Evolutionary conservation across 1,140 invertebrate species (phyloP).

Genomic region (Microplitis mediator): DNA sequence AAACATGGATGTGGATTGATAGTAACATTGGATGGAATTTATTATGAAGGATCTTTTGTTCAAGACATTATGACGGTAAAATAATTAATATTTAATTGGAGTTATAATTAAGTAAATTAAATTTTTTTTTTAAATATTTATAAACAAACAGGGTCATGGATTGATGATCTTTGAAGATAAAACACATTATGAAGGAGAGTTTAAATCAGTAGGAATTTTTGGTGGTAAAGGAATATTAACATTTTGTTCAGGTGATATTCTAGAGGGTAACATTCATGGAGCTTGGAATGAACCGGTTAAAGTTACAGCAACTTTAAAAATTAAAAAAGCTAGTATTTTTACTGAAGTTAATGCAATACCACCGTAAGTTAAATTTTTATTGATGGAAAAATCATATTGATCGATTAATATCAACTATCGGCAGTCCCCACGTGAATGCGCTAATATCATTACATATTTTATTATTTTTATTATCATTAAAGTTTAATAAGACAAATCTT

Average conservation of each 20-base stretch:
- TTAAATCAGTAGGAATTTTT: conserved; percentile 76
- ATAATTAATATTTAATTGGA: conserved; percentile 30
- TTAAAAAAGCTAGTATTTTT: conserved; percentile 67
- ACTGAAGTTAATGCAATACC: conserved; percentile 63
- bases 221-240: conserved; percentile 80
- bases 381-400: background rate
- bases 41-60: conserved; percentile 85
- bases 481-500: too few relatives aligned
- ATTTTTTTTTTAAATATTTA: conserved; percentile 2
- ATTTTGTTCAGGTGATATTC: conserved; percentile 74
- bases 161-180: conserved; percentile 88
- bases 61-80: conserved; percentile 77
- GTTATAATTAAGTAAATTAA: background rate
- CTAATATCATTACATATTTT: too few relatives aligned
- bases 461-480: too few relatives aligned
- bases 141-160: conserved; percentile 71
- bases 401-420: too few relatives aligned
- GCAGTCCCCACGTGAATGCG: too few relatives aligned
- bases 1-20: conserved; percentile 82
- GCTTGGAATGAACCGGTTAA: conserved; percentile 84
- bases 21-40: conserved; percentile 86
- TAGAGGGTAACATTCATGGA: conserved; percentile 71
- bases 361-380: conserved; percentile 59
- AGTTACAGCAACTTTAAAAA: conserved; percentile 76
- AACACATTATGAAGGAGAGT: conserved; percentile 87